Base-by-base conservation (phyloP, 1,140 invertebrate species). In the Nymphalis io region DNA sequence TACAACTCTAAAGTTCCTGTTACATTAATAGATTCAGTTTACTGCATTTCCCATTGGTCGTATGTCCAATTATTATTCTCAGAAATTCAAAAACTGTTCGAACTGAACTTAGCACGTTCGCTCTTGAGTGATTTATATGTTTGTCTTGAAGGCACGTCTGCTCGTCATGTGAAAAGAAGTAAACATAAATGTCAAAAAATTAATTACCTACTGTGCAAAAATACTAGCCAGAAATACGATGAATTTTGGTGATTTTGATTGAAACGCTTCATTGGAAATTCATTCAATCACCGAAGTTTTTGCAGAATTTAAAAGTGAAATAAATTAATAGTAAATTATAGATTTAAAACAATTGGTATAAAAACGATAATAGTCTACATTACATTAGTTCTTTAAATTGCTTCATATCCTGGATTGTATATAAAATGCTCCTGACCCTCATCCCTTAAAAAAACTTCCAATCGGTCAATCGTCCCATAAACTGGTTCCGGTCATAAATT, bases 401-500 rank as follows among this genome's bases (percentile, higher is more conserved):
- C 1, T 53, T 2, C 11, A 53, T 23, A 23, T 53, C 48, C 48
- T 53, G 18, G 3, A 15, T n/a, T 44, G 40, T 21, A 12, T 13
- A 53, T 21, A 53, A 18, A 1, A 10, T n/a, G 4, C 1, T n/a
- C 20, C 48, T 68, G 64, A 70, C 63, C 70, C 66, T 57, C 61
- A 72, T 68, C 65, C 64, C 73, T 55, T 66, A 65, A 75, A 79
- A 79, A 80, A 76, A 59, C 18, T 51, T 62, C 72, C 73, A 63
- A 78, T 78, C 75, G 80, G 80, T 79, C 80, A 81, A 74, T 79
- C 73, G 76, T 72, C 71, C 75, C 80, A 78, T 75, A 78, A 81
- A 77, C 55, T 46, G 57, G 79, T 79, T 81, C 80, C 77, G 77
- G 77, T 75, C 77, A 74, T 81, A 81, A 81, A 81, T 78, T 79